Conservation (phyloP, 2,888 invertebrate species). For the Phasia obesa region DNA sequence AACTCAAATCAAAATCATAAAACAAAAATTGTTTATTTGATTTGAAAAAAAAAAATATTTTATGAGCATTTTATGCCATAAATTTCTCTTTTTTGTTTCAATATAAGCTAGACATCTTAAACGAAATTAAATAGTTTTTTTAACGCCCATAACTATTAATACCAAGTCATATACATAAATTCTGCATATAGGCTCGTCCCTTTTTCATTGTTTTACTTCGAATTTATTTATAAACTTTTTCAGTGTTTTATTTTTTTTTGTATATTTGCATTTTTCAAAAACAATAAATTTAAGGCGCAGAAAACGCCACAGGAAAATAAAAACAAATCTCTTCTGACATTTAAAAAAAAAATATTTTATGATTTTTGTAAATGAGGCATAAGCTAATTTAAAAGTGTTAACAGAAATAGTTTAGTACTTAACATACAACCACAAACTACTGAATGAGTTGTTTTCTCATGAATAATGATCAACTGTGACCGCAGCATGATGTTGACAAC, state of each 20-base stretch:
- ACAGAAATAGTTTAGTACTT: neutral
- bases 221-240: slow-evolving; percentile 34
- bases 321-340: slow-evolving; percentile 44
- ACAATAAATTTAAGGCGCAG: slow-evolving; percentile 15
- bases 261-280: slow-evolving; percentile 44
- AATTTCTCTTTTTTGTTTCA: slow-evolving; percentile 19
- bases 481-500: slow-evolving; percentile 46
- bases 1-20: slow-evolving; percentile 31
- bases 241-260: slow-evolving; percentile 21
- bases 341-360: slow-evolving; percentile 52
- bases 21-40: slow-evolving; percentile 41
- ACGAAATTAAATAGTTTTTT: slow-evolving; percentile 18
- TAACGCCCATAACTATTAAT: slow-evolving; percentile 26
- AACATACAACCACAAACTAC: neutral
- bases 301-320: slow-evolving; percentile 25
- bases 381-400: neutral
- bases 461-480: slow-evolving; percentile 42
- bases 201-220: slow-evolving; percentile 9
- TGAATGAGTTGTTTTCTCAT: slow-evolving; percentile 60
- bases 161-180: neutral
- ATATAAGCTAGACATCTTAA: slow-evolving; percentile 10
- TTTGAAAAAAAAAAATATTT: slow-evolving; percentile 29
- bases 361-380: slow-evolving; percentile 60
- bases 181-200: slow-evolving; percentile 1
- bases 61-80: slow-evolving; percentile 12